phyloP scores from a whole-genome alignment of 2,113 vertebrate species.

The Mugil cephalus region DNA sequence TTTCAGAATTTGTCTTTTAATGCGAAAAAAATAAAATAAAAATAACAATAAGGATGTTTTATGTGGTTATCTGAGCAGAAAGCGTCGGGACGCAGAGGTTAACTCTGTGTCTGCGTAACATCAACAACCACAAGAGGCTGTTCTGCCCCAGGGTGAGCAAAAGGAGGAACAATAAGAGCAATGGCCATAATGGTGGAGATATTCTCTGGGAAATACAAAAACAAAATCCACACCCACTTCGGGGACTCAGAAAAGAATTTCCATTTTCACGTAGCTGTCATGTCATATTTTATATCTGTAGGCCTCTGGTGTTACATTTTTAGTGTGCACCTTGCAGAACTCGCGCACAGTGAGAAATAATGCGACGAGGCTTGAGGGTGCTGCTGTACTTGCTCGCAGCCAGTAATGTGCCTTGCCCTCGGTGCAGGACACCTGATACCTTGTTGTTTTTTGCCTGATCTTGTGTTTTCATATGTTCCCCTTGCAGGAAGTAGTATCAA shows the following conservation, averaged over 20 bases:
- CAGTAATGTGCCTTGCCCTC: neutral
- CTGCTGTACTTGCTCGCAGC: slow-evolving; percentile 3
- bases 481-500: neutral
- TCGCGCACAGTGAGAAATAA: neutral
- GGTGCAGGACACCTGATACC: slow-evolving; percentile 33
- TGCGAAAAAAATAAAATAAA: too few relatives aligned
- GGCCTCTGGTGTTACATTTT: neutral
- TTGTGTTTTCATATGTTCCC: slow-evolving; percentile 2
- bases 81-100: neutral
- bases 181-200: slow-evolving; percentile 11
- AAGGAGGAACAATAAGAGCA: neutral
- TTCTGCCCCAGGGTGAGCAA: slow-evolving; percentile 20
- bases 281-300: neutral
- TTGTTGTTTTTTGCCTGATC: slow-evolving; percentile 14
- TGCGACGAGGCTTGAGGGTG: neutral
- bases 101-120: neutral
- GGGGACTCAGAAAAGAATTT: neutral
- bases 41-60: neutral
- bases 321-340: neutral
- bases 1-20: neutral
- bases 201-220: slow-evolving; percentile 6
- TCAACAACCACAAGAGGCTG: slow-evolving; percentile 11
- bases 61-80: neutral
- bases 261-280: neutral
- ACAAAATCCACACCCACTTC: slow-evolving; percentile 17